Conservation (phyloP, 1,140 invertebrate species). For the silkworm (Bombyx mori) region DNA sequence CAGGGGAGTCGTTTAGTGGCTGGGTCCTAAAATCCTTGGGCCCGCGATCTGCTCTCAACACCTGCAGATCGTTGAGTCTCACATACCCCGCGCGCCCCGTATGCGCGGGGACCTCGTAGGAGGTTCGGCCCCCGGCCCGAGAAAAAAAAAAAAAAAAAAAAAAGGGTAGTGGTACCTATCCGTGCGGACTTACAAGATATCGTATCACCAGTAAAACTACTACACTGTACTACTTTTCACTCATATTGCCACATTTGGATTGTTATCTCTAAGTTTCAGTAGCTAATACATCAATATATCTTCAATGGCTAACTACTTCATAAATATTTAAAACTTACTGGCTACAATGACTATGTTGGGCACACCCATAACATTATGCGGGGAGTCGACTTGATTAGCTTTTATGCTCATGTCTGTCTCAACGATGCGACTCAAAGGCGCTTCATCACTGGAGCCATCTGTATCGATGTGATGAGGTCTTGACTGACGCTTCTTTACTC, state of each 20-base stretch:
- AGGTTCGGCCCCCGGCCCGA: too few species aligned
- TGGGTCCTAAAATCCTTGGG: too few species aligned
- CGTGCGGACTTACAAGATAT: too few species aligned
- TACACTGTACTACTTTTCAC: neutral
- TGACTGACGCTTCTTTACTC: constrained; percentile 48
- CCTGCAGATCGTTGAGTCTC: too few species aligned
- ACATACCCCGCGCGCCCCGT: too few species aligned
- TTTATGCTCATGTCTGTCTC: constrained; percentile 22
- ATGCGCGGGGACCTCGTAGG: too few species aligned
- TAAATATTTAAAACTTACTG: constrained; percentile 19
- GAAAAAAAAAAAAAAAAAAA: too few species aligned
- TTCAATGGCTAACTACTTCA: neutral
- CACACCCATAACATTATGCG: constrained; percentile 35
- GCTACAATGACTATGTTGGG: constrained; percentile 47
- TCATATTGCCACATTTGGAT: neutral
- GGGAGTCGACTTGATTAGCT: constrained; percentile 12
- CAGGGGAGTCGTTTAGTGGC: too few species aligned
- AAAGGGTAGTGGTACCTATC: too few species aligned
- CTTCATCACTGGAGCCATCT: constrained; percentile 54
- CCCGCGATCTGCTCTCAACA: too few species aligned
- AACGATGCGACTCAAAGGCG: constrained; percentile 34
- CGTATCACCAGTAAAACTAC: neutral
- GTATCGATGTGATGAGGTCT: constrained; percentile 24
- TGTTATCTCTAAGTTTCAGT: neutral
- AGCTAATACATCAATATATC: neutral